Evolutionary conservation across 2,888 invertebrate genomes (phyloP).

Genomic region (Hemistola chrysoprasaria): DNA sequence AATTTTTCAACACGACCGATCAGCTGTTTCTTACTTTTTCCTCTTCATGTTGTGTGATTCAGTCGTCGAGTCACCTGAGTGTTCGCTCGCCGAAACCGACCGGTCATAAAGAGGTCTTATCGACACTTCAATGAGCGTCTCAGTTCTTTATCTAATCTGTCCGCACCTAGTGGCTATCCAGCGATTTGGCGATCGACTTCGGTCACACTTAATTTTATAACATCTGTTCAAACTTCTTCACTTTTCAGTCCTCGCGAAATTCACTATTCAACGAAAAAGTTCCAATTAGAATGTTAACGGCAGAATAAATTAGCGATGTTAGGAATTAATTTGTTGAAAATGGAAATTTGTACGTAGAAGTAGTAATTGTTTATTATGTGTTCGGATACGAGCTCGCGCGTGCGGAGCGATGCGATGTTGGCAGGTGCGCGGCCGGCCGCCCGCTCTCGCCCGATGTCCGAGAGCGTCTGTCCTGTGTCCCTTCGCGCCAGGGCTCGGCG

Average conservation of each 20-base stretch:
- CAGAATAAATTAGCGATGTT: constrained; percentile 24
- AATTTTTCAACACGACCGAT: constrained; percentile 52
- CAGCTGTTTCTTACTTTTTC: constrained; percentile 64
- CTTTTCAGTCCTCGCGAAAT: constrained; percentile 56
- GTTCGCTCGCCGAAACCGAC: constrained; percentile 60
- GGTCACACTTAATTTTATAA: constrained; percentile 55
- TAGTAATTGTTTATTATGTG: constrained; percentile 55
- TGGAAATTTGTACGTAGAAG: constrained; percentile 36
- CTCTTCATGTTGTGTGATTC: constrained; percentile 69
- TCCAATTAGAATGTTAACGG: constrained; percentile 32
- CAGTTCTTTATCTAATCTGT: constrained; percentile 73
- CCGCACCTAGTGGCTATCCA: constrained; percentile 71
- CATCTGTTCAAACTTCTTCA: constrained; percentile 60
- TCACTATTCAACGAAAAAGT: constrained; percentile 46
- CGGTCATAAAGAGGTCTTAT: constrained; percentile 70
- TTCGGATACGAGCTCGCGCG: constrained; percentile 71
- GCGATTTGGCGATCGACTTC: constrained; percentile 53
- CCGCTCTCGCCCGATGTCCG: constrained; percentile 83
- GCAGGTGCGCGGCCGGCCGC: constrained; percentile 79
- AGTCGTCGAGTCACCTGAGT: constrained; percentile 52
- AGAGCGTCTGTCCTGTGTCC: constrained; percentile 83
- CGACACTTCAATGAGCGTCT: constrained; percentile 73
- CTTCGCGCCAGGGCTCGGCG: constrained; percentile 78
- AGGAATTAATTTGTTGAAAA: constrained; percentile 30
- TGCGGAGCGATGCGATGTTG: constrained; percentile 63